Evolutionary conservation across 2,888 invertebrate genomes (phyloP).

Genomic region (Metopia argyrocephala): DNA sequence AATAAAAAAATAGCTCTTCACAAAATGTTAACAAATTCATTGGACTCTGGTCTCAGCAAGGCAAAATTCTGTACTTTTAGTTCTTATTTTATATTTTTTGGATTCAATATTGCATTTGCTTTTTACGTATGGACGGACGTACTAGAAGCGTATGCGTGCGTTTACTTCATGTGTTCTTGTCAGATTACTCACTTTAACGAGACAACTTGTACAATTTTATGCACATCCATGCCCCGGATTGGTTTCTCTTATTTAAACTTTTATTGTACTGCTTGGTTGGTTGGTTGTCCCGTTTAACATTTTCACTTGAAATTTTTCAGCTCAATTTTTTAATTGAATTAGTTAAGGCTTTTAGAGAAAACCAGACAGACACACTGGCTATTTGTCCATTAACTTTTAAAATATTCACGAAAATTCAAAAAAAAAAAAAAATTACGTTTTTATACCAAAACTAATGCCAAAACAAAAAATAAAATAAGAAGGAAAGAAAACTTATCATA

Average conservation of each 20-base stretch:
- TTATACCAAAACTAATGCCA: constrained; percentile 25
- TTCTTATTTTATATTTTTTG: constrained; percentile 16
- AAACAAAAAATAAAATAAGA: neutral
- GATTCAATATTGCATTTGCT: neutral
- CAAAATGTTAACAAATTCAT: constrained; percentile 35
- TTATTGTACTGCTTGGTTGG: neutral
- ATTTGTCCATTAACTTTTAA: constrained; percentile 40
- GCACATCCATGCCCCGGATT: constrained; percentile 54
- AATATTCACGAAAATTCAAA: neutral
- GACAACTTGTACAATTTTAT: constrained; percentile 56
- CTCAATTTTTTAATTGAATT: constrained; percentile 65
- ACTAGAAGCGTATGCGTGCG: constrained; percentile 47
- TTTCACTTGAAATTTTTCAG: constrained; percentile 37
- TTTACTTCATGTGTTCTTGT: constrained; percentile 62
- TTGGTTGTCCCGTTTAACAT: neutral
- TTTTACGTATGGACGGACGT: neutral
- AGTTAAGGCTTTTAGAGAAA: constrained; percentile 50
- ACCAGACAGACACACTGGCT: constrained; percentile 12
- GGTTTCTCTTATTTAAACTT: neutral
- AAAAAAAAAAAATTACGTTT: too few relatives aligned
- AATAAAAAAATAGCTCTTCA: neutral
- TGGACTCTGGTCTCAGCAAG: neutral
- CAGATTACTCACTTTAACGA: constrained; percentile 63
- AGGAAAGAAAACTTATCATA: constrained; percentile 50
- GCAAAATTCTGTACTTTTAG: neutral